phyloP scores from a whole-genome alignment of 2,113 vertebrate species.

The Gasterosteus nipponicus region DNA sequence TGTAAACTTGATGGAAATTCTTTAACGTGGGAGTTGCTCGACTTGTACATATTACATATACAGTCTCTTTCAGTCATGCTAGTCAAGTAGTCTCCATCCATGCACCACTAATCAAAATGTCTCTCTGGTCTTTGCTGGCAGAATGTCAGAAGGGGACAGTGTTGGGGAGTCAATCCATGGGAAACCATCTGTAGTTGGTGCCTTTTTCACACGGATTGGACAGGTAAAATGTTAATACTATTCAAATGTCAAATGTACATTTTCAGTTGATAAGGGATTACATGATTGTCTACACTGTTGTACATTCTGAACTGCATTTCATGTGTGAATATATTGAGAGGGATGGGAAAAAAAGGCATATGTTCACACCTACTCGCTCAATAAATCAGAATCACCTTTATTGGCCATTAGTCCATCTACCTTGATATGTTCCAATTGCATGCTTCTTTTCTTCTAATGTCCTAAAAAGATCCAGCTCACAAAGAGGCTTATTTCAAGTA shows the following conservation, averaged over 20 bases:
- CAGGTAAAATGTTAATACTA: constrained; percentile 83
- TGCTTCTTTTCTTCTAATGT: neutral
- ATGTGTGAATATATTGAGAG: neutral
- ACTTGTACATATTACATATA: neutral
- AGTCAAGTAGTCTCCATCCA: neutral
- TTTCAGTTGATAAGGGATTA: neutral
- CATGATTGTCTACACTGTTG: neutral
- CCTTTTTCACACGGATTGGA: constrained; percentile 93
- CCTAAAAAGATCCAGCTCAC: neutral
- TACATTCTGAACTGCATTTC: neutral
- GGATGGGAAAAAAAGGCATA: neutral
- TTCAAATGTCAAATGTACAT: constrained; percentile 36
- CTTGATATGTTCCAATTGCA: neutral
- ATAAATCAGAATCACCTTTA: too few species aligned
- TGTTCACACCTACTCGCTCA: too few species aligned
- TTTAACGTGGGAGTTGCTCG: neutral
- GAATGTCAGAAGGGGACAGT: constrained; percentile 99
- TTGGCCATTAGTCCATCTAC: neutral
- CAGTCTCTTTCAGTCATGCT: neutral
- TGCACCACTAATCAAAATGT: neutral
- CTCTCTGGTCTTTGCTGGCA: constrained; percentile 73
- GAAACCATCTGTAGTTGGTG: constrained; percentile 90
- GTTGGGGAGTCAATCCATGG: constrained; percentile 96
- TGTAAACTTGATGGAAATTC: neutral
- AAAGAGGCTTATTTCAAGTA: neutral